Evolutionary conservation across 2,888 invertebrate genomes (phyloP), one percentile per base, ranked within the genome.

Genomic region (Philaethria dido): DNA sequence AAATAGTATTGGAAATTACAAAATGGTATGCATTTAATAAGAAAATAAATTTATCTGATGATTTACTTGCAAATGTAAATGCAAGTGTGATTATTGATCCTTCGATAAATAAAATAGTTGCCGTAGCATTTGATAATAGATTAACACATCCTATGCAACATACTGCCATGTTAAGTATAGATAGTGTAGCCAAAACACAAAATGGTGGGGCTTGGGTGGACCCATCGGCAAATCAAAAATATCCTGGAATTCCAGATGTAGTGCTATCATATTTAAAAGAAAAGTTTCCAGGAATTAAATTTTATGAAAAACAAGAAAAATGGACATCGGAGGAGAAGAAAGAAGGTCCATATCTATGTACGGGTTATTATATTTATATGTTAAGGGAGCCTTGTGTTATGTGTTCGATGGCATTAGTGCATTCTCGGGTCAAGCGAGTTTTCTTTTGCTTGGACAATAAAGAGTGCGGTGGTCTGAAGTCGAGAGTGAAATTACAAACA

Each of bases 351-450:
- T 98, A 98, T 83, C 87, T 98, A 57, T 98, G 98, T 86, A 98
- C 99, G 0, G 97, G 97, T 2, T 98, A 97, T 84, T 96, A 97
- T 88, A 87, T 97, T 1, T 99, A 97, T 81, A 83, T 97, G 48
- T 94, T 96, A 0, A 93, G 94, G 69, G 99, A 99, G 83, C 99
- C 99, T 0, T 99, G 99, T 87, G 82, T 97, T 0, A 97, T 99
- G 96, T 99, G 99, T 88, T 93, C 98, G 0, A 99, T 99, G 99
- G 99, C 97, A 0, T 89, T 99, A 64, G 94, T 98, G 0, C 99
- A 99, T 85, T 97, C 98, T n/a, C 93, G 99, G 70, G 95, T 95
- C 0, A 94, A 94, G 62, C 93, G 97, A 67, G 95, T 99, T 2
- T 99, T 98, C 84, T 99, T 96, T 80, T 93, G 94, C 5, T 79